Base-by-base conservation (phyloP, 2,888 invertebrate species). In the Phorcus lineatus region DNA sequence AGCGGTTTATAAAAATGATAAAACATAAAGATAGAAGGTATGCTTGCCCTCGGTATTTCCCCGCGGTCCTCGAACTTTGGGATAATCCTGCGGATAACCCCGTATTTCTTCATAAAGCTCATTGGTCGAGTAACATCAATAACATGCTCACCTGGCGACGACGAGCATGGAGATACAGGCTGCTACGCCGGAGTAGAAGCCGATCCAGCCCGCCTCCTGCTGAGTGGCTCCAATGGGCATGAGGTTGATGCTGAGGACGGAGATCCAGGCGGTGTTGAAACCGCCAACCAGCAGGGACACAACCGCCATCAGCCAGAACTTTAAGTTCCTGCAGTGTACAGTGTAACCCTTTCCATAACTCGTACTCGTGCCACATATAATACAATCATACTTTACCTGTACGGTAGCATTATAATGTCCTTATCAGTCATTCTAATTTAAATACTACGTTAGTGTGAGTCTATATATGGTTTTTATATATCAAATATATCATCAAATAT, bases 241-340 rank as follows among this genome's bases (percentile, higher is more conserved):
- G 0, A 92, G 85, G 78, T 90, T 91, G 78, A 91, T 86, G 54
- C 89, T 88, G 11, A 91, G 82, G 0, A 92, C 88, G 24, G 89
- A 84, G 28, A 84, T 83, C 90, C 91, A 91, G 11, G 88, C 84
- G 9, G 57, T 78, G 36, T 62, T 31, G 6, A 74, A 74, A 2
- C 81, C 81, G 7, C 74, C 57, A 19, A 78, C 70, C 16, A 74
- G 11, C 11, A 78, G 66, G 36, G 75, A 81, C 16, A 78, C 78
- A 17, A 75, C 16, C 16, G 81, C 66, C 16, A 81, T 55, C 54
- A 75, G 24, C 81, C 81, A 81, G 62, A 81, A 81, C 81, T 81
- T 78, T 6, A 17, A 28, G n/a, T 74, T 40, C 28, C 81, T 81
- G 78, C 0, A 78, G 77, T 54, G 11, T 13, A 28, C 2, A 57